Evolutionary conservation across 2,797 vertebrate species (phyloP), one percentile per base, ranked within the genome.

Genomic region (Streptopelia turtur): DNA sequence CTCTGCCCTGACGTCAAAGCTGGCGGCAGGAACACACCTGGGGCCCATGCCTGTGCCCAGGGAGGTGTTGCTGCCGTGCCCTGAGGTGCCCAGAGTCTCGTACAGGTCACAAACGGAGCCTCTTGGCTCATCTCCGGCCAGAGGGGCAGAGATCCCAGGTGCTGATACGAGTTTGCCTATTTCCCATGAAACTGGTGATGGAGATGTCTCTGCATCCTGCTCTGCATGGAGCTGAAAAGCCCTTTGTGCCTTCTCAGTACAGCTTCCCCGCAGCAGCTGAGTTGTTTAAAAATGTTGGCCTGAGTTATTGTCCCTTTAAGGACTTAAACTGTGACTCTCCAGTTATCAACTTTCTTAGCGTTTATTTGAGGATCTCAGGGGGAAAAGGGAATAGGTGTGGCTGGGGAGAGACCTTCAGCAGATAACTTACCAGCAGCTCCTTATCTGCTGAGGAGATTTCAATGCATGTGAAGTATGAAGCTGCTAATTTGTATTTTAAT

Each of bases 401-500:
- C 84, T 76, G 68, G 93, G 94, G 91, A 90, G 69, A 92, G 33
- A 66, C 87, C 68, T 79, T 56, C n/a, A 63, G 83, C 86, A 89
- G 92, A 86, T 92, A 83, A 77, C 64, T 94, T 97, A 93, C 83
- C 87, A 87, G 76, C 71, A 93, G 89, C 95, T 95, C 61, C 41
- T 95, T 96, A 95, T 95, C 95, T 96, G 82, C 90, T 16, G 72
- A 45, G 76, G 76, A 89, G 91, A 93, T 96, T 97, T 93, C 95
- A 72, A 68, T 79, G 87, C 79, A 50, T 28, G 76, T 77, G 93
- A 96, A 96, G 95, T 83, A 92, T 12, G 90, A 95, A 93, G 89
- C 96, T 41, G 85, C 95, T 97, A 96, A 97, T 97, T 97, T 95
- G 93, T 94, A 90, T 95, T 94, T 97, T 97, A 95, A 96, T 97